Base-by-base conservation (phyloP, 2,113 vertebrate genomes). In the Dolichotis patagonum region DNA sequence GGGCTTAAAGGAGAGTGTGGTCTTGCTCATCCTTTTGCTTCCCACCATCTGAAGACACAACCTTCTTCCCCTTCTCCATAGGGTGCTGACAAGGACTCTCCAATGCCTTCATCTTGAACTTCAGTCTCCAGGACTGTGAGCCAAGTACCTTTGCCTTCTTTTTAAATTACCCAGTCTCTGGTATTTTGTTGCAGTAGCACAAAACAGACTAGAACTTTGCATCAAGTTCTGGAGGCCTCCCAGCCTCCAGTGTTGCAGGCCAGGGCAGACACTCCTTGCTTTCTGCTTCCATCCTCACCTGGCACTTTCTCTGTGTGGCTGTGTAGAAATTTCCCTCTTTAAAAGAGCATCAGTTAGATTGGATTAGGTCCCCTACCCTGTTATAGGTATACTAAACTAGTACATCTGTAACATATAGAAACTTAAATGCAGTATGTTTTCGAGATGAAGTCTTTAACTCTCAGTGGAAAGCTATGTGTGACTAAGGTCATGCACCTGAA, bases 191-290 rank as follows among this genome's bases (percentile, higher is more conserved):
- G 8, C 5, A 80, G 32, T 20, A 14, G 9, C 41, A 32, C 35
- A 81, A 80, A 9, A 5, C 14, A 32, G 73, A 43, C 82, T 49
- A 22, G 86, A 56, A 26, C 28, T 10, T 32, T 0, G 3, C 20
- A 26, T 52, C 46, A 30, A 7, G 58, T 13, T 8, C 46, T 6
- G 41, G 89, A 87, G 60, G 17, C 19, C 83, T 14, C 20, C 12
- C 1, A 24, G 78, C 41, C 43, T 12, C 52, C 32, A 7, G n/a
- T 35, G 35, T 60, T 82, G 46, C 20, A 7, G 75, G 62, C 3
- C 0, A 1, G 11, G 67, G 12, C 24, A 19, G 78, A 63, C 1
- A 1, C 7, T 1, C 46, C 11, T 85, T 10, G 14, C 35, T 8
- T 12, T 89, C 65, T 30, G 10, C 22, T 52, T 94, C 22, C 13